Evolutionary conservation across 64 coral and sea anemone species (phyloP), one percentile per base, ranked within the genome.

Genomic region (Montipora sp.): DNA sequence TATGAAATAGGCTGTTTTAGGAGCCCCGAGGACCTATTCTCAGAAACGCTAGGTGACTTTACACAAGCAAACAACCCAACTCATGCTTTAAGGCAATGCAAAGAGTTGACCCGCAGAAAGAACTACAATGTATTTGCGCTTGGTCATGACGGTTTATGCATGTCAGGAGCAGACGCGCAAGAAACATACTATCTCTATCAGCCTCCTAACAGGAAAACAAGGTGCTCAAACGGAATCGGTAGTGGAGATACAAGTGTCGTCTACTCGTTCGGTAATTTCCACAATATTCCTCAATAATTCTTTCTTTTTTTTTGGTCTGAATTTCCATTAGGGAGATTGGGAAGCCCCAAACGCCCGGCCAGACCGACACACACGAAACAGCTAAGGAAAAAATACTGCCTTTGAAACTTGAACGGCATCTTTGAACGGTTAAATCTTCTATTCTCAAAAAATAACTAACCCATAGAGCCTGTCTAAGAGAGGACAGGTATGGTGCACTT

Each of bases 161-260:
- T 85, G 63, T 85, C 82, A 51, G 82, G 63, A 13, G 13, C 65
- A 2, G 65, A 85, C 13, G 63, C 82, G 0, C 6, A 71, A n/a
- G 45, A 85, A 7, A 71, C 45, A 7, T 85, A 85, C 11, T 85
- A 71, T n/a, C 43, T 3, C 14, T 0, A 72, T 16, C 46, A 5
- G 8, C 5, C 43, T n/a, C 43, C 82, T 50, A 0, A 1, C 15
- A 51, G 22, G 1, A 83, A 83, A 83, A 66, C 1, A 8, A 50
- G 68, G 44, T 85, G 82, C n/a, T 85, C 82, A 70, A 71, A 71
- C 4, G 82, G n/a, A 3, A 85, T 85, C 16, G 82, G 82, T 12
- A 21, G 9, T 11, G 63, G 82, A 4, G 15, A 10, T 7, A 46
- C 47, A 18, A 85, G 82, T 72, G 61, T 72, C 19, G 82, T 85